These are phyloP conservation scores for Drosophila persimilis DNA, from an alignment of 1,140 invertebrate genomes.

Conservation along the genomic window DNA sequence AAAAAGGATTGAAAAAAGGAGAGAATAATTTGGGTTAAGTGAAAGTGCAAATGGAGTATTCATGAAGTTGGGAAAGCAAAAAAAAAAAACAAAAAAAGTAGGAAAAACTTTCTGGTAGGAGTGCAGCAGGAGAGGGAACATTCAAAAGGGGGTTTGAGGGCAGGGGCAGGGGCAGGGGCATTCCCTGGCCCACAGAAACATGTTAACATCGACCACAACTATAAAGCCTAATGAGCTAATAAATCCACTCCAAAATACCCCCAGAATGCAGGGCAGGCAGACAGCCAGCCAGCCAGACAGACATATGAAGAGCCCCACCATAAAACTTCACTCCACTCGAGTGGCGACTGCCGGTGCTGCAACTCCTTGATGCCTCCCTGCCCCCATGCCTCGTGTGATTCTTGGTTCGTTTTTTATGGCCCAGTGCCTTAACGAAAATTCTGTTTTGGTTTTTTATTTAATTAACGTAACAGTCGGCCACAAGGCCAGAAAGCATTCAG, in stretches of 20 bases:
- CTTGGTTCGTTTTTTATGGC: constrained; percentile 50
- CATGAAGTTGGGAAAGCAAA: too few species aligned
- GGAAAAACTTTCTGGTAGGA: too few species aligned
- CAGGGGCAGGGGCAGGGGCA: too few species aligned
- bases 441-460: constrained; percentile 60
- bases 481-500: constrained; percentile 8
- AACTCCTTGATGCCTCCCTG: constrained; percentile 12
- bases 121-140: too few species aligned
- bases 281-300: background rate
- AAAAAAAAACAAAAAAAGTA: too few species aligned
- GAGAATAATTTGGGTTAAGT: constrained; percentile 48
- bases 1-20: background rate
- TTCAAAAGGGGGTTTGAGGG: too few species aligned
- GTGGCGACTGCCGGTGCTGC: constrained; percentile 33
- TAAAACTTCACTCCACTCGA: constrained; percentile 45
- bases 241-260: constrained; percentile 51
- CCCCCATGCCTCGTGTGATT: constrained; percentile 4
- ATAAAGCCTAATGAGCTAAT: constrained; percentile 73
- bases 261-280: constrained; percentile 28
- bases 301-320: constrained; percentile 46
- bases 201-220: constrained; percentile 68
- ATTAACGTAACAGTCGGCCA: constrained; percentile 46
- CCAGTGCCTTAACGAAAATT: constrained; percentile 44
- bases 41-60: constrained; percentile 44
- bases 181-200: background rate